A percentile compares a stretch with the other conserved stretches of the same genome.
These are phyloP conservation scores for Tanypteryx hageni DNA, from an alignment of 2,888 invertebrate genomes.

Conservation along the genomic window DNA sequence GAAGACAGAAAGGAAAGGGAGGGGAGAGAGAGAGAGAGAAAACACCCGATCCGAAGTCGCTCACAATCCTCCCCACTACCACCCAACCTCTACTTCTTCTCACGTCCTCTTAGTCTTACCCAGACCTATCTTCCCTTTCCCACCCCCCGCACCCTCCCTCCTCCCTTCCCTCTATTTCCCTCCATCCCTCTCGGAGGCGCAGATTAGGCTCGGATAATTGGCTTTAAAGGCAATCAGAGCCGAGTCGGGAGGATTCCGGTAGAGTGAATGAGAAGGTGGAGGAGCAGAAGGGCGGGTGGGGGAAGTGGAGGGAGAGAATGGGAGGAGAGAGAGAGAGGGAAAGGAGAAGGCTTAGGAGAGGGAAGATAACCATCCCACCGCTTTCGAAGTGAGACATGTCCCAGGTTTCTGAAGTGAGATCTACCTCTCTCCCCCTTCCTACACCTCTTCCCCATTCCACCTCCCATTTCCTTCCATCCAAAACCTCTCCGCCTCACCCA, in stretches of 20 bases:
- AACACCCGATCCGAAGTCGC: conserved; percentile 11
- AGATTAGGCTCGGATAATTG: conserved; percentile 57
- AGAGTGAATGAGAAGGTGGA: not conserved
- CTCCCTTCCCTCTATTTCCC: not conserved
- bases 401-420: no score
- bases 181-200: conserved; percentile 16
- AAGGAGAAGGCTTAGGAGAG: no score
- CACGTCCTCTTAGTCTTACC: not conserved
- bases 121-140: not conserved
- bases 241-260: conserved; percentile 26
- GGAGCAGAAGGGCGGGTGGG: not conserved
- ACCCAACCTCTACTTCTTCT: not conserved
- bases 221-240: conserved; percentile 62
- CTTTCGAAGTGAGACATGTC: no score
- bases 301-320: not conserved
- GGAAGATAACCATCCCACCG: no score
- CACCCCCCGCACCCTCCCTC: not conserved
- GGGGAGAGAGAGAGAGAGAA: not conserved
- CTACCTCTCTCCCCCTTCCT: no score
- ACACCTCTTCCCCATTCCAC: not conserved
- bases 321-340: not conserved
- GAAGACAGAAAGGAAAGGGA: not conserved
- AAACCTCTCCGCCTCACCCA: no score
- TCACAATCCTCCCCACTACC: not conserved
- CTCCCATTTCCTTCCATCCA: not conserved